Base-by-base conservation (phyloP, 2,888 invertebrate genomes). In the Clepsis dumicolana region DNA sequence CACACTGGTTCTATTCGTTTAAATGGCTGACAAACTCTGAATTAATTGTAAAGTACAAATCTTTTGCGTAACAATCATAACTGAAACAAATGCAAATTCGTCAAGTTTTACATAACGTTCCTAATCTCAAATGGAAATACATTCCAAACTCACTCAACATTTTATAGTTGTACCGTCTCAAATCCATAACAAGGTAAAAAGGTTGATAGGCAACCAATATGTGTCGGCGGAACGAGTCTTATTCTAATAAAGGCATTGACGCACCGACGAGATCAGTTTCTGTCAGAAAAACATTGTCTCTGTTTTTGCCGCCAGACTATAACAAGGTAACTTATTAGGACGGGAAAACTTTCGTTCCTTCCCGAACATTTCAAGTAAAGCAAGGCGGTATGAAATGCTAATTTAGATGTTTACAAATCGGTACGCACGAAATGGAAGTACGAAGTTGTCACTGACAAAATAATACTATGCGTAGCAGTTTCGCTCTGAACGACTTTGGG, bases 231-330 rank as follows among this genome's bases (percentile, higher is more conserved):
- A n/a, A n/a, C 75, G 71, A 74, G 72, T 77, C 80, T 84, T 84
- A 84, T 83, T 84, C 71, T 80, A 84, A 85, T 83, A 66, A 64
- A 68, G 74, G 74, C 73, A 75, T 76, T 76, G 71, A 77, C n/a
- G 32, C 44, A 61, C 76, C 76, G 71, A 64, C 59, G 50, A 59
- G 68, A 64, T 64, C 68, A 68, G 59, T 59, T 68, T 68, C 57
- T 41, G 59, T 50, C 59, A 59, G 59, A 68, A 53, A 68, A 68
- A 64, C 62, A 68, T 63, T 52, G 59, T 44, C 57, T 63, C 18
- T 53, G 52, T 64, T 64, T 68, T 64, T 44, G 27, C 27, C 10
- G 52, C 56, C 35, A 38, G 18, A 25, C 63, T 29, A 35, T 63
- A 67, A 68, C 52, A 52, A 68, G 63, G 41, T 63, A 57, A 64